phyloP scores from a whole-genome alignment of 2,888 invertebrate genomes.

The Mantis religiosa region DNA sequence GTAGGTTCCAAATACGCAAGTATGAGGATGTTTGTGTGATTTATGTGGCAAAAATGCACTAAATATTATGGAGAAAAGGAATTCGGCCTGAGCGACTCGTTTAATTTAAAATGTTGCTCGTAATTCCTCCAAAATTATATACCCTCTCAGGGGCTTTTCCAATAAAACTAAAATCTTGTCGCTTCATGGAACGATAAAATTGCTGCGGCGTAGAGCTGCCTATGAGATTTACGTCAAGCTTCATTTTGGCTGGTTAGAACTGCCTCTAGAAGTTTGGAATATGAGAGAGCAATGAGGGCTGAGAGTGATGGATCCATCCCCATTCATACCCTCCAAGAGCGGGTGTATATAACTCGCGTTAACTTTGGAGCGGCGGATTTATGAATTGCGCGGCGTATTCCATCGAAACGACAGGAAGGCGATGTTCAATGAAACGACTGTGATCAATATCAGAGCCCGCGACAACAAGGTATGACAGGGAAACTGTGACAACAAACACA shows the following conservation, averaged over 20 bases:
- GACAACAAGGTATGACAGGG: not conserved
- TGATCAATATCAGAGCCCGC: not conserved
- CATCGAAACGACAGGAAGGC: not conserved
- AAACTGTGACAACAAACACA: not conserved
- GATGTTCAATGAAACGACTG: not conserved
- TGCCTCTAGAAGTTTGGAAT: not conserved
- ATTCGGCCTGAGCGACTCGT: not conserved
- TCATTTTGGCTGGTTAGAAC: not conserved
- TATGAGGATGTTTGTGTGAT: not conserved
- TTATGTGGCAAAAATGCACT: not conserved
- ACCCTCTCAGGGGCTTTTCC: not conserved
- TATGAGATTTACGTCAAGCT: not conserved
- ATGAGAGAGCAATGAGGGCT: not conserved
- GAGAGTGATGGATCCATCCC: not conserved
- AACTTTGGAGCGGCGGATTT: not conserved
- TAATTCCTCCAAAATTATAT: not conserved
- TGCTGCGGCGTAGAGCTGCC: not conserved
- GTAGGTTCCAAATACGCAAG: not conserved
- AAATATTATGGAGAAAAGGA: not conserved
- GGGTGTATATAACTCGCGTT: not conserved
- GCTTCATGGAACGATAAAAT: not conserved
- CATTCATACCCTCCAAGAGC: not conserved
- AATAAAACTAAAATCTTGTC: not conserved
- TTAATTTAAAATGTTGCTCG: not conserved
- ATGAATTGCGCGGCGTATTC: not conserved